Percentiles rank a stretch among this genome's conserved stretches.
Conservation (phyloP, 2,888 invertebrate species). For the Tribolium freemani region DNA sequence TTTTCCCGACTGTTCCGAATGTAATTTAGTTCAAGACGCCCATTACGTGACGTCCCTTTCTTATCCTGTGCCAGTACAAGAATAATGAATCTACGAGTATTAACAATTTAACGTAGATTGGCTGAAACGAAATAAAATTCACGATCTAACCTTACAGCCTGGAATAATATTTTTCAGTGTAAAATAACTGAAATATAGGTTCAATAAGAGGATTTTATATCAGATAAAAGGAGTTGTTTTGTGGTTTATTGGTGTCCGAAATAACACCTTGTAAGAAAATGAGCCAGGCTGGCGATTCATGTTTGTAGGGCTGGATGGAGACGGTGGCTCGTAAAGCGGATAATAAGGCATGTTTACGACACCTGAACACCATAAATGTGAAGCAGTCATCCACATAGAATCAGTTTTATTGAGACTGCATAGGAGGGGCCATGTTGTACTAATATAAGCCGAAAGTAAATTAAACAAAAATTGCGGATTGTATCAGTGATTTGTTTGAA, state of each 20-base stretch:
- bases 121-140: conserved; percentile 16
- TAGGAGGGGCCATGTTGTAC: conserved; percentile 6
- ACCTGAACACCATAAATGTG: conserved; percentile 64
- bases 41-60: too few relatives aligned
- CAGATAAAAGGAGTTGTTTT: conserved; percentile 55
- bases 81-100: too few relatives aligned
- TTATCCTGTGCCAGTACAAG: too few relatives aligned
- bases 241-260: conserved; percentile 61
- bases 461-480: conserved; percentile 44
- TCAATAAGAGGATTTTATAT: conserved; percentile 51
- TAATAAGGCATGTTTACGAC: conserved; percentile 67
- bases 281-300: conserved; percentile 45
- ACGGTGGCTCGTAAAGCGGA: conserved; percentile 63
- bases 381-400: conserved; percentile 58
- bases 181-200: conserved; percentile 34
- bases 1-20: too few relatives aligned
- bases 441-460: conserved; percentile 26
- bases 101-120: too few relatives aligned
- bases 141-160: conserved; percentile 1
- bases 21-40: too few relatives aligned
- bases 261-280: conserved; percentile 59
- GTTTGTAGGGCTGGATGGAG: conserved; percentile 44
- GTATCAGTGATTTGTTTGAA: conserved; percentile 39
- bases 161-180: conserved; percentile 28
- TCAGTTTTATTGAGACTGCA: conserved; percentile 44